phyloP scores from a whole-genome alignment of 1,140 invertebrate genomes.

The Battus philenor region DNA sequence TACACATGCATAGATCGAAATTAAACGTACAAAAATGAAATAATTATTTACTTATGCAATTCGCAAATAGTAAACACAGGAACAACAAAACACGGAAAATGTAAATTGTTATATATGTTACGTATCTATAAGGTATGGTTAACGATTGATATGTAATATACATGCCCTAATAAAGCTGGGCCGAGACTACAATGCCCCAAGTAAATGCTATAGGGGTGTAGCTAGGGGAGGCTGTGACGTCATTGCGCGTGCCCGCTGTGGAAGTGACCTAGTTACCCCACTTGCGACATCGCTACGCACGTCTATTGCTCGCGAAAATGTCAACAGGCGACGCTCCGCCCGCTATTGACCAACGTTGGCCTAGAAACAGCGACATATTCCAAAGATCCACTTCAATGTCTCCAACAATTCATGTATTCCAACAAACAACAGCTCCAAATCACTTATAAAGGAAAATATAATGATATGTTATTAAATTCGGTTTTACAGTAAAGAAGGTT shows the following conservation, averaged over 20 bases:
- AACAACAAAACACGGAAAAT: neutral
- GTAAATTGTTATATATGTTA: neutral
- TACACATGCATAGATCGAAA: no score
- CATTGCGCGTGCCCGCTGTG: conserved; percentile 51
- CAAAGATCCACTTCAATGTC: neutral
- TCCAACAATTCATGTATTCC: neutral
- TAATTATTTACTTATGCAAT: no score
- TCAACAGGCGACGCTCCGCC: conserved; percentile 44
- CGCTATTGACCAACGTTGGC: conserved; percentile 42
- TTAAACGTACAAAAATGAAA: no score
- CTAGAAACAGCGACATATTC: conserved; percentile 24
- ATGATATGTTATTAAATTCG: neutral
- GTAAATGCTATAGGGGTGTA: conserved; percentile 52
- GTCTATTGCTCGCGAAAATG: conserved; percentile 37
- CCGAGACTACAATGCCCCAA: conserved; percentile 31
- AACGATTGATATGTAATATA: conserved; percentile 15
- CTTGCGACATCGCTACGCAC: conserved; percentile 46
- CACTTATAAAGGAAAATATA: neutral
- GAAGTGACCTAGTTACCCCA: conserved; percentile 46
- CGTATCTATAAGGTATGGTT: neutral
- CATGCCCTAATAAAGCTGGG: conserved; percentile 15
- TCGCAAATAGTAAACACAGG: neutral
- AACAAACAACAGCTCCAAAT: neutral
- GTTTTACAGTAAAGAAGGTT: neutral
- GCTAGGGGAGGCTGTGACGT: conserved; percentile 42